Percentiles rank a stretch among this genome's conserved stretches.
phyloP scores from a whole-genome alignment of 2,113 vertebrate species.

The Scytalopus superciliaris region DNA sequence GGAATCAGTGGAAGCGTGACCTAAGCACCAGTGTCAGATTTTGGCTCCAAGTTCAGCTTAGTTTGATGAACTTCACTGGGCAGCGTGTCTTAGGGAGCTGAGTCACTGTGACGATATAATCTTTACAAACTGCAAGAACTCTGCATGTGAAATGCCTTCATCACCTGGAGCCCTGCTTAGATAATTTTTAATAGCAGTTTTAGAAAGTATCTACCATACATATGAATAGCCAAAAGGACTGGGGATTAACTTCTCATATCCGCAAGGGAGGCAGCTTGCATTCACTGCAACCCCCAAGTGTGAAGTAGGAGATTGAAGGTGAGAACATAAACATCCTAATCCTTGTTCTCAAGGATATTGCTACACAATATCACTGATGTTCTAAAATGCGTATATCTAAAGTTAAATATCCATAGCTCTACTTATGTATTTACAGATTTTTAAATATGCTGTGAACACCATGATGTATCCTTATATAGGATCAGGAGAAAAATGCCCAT shows the following conservation, averaged over 20 bases:
- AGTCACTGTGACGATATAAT: background rate
- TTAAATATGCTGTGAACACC: background rate
- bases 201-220: background rate
- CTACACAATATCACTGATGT: background rate
- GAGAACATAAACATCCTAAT: conserved; percentile 17
- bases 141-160: background rate
- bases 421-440: background rate
- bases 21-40: background rate
- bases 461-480: background rate
- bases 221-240: background rate
- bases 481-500: background rate
- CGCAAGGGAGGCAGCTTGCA: background rate
- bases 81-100: background rate
- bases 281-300: background rate
- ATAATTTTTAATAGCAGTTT: background rate
- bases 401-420: background rate
- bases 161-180: background rate
- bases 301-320: conserved; percentile 10
- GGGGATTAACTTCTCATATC: background rate
- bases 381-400: background rate
- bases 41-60: background rate
- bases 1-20: background rate
- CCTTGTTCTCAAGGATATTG: background rate
- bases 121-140: background rate
- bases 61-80: background rate